A percentile compares a stretch with the other conserved stretches of the same genome.
Evolutionary conservation across 2,797 vertebrate genomes (phyloP).

Genomic region (Alfaro cultratus): DNA sequence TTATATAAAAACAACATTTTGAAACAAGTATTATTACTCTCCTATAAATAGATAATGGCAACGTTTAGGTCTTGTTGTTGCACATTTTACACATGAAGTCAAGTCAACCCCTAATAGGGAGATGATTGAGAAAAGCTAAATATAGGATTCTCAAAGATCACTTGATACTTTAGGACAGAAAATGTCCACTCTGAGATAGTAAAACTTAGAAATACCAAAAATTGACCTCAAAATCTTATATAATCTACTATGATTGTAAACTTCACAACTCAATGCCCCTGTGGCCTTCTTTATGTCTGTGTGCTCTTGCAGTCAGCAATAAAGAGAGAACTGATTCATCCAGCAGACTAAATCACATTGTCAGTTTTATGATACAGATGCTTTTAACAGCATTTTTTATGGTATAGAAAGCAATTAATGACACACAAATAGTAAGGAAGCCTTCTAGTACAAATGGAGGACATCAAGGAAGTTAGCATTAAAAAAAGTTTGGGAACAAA

Average conservation of each 20-base stretch:
- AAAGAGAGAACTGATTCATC: neutral
- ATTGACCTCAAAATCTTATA: neutral
- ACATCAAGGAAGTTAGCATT: conserved; percentile 42
- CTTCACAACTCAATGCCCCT: neutral
- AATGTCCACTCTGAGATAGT: neutral
- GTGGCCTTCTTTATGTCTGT: neutral
- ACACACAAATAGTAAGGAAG: neutral
- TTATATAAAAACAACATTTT: conserved; percentile 7
- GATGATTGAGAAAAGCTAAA: neutral
- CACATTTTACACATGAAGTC: conserved; percentile 7
- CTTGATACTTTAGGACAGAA: conserved; percentile 10
- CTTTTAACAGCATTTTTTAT: neutral
- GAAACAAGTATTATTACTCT: conserved; percentile 13
- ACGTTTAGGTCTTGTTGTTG: neutral
- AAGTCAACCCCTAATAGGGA: neutral
- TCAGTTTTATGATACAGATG: neutral
- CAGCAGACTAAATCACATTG: neutral
- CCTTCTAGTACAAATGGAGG: conserved; percentile 34
- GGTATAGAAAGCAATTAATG: neutral
- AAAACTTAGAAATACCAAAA: neutral
- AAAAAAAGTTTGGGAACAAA: conserved; percentile 36
- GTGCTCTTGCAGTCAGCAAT: neutral
- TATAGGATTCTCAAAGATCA: neutral
- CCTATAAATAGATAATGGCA: neutral
- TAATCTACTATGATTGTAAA: neutral